Evolutionary conservation across 92 coral and sea anemone species (phyloP).

Genomic region (Porites evermanni): DNA sequence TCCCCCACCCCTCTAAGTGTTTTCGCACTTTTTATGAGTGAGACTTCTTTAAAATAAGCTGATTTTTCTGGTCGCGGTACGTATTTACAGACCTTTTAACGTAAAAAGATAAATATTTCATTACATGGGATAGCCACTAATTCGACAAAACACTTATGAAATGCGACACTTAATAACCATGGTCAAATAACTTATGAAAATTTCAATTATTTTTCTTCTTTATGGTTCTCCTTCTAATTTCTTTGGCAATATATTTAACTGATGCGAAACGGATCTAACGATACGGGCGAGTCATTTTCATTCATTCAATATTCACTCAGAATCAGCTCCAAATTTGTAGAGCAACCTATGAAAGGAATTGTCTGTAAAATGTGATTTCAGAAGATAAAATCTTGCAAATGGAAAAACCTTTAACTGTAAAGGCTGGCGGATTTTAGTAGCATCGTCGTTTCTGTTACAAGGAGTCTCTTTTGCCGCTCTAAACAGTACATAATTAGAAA

Average conservation of each 20-base stretch:
- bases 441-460: neutral
- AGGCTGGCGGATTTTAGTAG: neutral
- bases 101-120: constrained; percentile 33
- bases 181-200: constrained; percentile 38
- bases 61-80: constrained; percentile 13
- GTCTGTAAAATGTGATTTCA: constrained; percentile 1
- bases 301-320: constrained; percentile 8
- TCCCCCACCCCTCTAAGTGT: neutral
- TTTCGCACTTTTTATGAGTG: neutral
- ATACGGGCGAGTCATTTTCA: neutral
- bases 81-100: constrained; percentile 21
- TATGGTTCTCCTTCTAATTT: constrained; percentile 17
- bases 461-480: neutral
- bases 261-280: constrained; percentile 32
- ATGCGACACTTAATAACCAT: constrained; percentile 40
- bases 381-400: neutral
- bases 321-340: constrained; percentile 2
- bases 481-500: neutral
- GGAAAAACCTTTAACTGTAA: neutral
- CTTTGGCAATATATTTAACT: constrained; percentile 44
- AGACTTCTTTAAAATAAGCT: constrained; percentile 26
- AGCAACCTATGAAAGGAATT: constrained; percentile 6
- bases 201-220: constrained; percentile 19
- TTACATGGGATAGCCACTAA: neutral
- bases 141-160: constrained; percentile 27